A percentile compares a stretch with the other conserved stretches of the same genome.
Evolutionary conservation across 2,797 vertebrate genomes (phyloP).

Genomic region (Pangasius larnaudii): DNA sequence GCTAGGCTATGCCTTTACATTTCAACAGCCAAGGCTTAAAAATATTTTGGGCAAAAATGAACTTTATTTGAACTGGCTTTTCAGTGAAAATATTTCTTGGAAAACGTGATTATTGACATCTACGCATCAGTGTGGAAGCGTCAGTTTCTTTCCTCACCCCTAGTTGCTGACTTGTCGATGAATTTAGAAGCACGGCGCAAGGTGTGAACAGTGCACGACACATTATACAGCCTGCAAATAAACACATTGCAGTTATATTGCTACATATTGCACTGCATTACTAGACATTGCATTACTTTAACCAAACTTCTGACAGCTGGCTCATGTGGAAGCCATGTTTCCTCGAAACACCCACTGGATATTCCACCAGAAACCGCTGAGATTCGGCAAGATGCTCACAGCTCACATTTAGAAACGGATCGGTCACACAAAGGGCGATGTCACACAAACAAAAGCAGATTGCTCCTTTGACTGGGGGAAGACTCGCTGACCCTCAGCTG

Average conservation of each 20-base stretch:
- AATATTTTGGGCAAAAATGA: background rate
- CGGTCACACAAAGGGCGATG: background rate
- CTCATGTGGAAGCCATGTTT: background rate
- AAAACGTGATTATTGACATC: background rate
- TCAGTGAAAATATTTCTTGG: background rate
- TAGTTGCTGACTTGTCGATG: background rate
- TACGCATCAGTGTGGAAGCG: background rate
- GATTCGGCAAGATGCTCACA: background rate
- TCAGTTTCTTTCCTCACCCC: too few species aligned
- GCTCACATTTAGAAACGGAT: background rate
- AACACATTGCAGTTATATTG: background rate
- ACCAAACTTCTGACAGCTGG: too few species aligned
- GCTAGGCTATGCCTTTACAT: background rate
- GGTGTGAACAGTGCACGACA: background rate
- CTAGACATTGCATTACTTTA: background rate
- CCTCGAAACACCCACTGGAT: background rate
- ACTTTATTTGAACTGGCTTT: background rate
- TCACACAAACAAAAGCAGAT: background rate
- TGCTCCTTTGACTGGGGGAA: background rate
- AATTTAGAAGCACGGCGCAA: too few species aligned
- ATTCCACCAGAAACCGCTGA: background rate
- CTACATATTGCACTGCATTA: background rate
- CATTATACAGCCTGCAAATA: background rate
- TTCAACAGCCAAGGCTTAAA: background rate
- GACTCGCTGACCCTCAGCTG: slow-evolving; percentile 72